Conservation (phyloP, 2,113 vertebrate species). For the Tupaia chinensis region DNA sequence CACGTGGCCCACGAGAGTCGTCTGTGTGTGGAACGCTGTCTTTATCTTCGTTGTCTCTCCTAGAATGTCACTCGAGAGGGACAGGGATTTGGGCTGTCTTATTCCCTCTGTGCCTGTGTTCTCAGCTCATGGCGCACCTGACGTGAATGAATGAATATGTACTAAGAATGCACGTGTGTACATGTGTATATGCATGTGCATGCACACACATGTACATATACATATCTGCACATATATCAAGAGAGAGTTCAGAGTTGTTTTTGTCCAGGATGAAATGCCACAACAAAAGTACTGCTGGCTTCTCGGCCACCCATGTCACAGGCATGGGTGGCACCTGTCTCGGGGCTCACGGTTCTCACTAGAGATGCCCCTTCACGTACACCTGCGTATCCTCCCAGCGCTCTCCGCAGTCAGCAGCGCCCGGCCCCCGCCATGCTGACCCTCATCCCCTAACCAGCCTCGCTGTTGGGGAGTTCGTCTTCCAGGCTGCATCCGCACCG, state of each 20-base stretch:
- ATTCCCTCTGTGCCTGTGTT: neutral
- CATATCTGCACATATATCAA: fast-evolving
- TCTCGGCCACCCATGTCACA: neutral
- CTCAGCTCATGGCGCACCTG: neutral
- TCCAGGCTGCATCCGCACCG: neutral
- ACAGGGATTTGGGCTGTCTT: too few relatives aligned
- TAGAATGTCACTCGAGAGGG: fast-evolving
- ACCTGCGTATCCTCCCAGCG: neutral
- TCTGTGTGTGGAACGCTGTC: neutral
- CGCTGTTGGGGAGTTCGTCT: neutral
- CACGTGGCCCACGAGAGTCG: neutral
- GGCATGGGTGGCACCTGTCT: neutral
- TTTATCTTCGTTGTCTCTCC: neutral
- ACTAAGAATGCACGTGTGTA: too few relatives aligned
- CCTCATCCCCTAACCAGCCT: neutral
- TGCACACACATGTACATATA: fast-evolving
- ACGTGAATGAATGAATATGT: neutral
- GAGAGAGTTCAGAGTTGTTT: neutral
- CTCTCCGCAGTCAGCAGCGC: fast-evolving
- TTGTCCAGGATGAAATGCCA: neutral
- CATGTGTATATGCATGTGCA: too few relatives aligned
- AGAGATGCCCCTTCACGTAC: neutral
- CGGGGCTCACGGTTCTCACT: neutral
- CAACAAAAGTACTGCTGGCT: neutral
- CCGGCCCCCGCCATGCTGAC: neutral